Percentiles rank a stretch among this genome's conserved stretches.
These are phyloP conservation scores for Dryobota labecula DNA, from an alignment of 2,888 invertebrate species.

Conservation along the genomic window DNA sequence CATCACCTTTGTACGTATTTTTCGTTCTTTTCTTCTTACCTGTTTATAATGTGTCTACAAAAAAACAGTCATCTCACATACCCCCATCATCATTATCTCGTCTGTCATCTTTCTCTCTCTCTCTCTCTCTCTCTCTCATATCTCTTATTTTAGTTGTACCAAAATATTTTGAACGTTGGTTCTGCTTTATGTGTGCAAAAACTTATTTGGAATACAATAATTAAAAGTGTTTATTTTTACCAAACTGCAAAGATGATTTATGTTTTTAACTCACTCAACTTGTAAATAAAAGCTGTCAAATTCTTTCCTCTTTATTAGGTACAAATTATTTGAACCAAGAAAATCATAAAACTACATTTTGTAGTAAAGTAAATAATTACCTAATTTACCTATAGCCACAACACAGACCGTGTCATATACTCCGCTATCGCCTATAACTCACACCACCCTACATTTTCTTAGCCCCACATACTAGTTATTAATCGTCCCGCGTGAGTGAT, in stretches of 20 bases:
- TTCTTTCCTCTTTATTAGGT: not conserved
- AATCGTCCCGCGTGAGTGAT: conserved; percentile 63
- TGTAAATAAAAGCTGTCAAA: not conserved
- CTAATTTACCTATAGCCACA: not conserved
- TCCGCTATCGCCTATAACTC: conserved; percentile 7
- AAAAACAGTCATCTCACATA: too few species aligned
- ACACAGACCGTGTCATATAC: not conserved
- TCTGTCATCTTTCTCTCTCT: not conserved
- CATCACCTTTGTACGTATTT: too few species aligned
- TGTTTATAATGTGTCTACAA: too few species aligned
- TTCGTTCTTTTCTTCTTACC: too few species aligned
- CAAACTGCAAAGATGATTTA: not conserved
- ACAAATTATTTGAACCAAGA: not conserved
- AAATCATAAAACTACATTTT: not conserved
- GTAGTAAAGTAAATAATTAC: not conserved
- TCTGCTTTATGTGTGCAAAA: too few species aligned
- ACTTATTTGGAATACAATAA: not conserved
- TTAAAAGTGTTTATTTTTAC: not conserved
- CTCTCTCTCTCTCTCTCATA: not conserved
- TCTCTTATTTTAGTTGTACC: too few species aligned
- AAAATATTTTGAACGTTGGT: not conserved
- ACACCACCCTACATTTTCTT: not conserved
- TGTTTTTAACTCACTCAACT: not conserved
- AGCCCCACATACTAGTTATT: conserved; percentile 63
- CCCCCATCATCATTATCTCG: not conserved